Conservation (phyloP, 2,113 vertebrate species). For the Rostratula benghalensis region DNA sequence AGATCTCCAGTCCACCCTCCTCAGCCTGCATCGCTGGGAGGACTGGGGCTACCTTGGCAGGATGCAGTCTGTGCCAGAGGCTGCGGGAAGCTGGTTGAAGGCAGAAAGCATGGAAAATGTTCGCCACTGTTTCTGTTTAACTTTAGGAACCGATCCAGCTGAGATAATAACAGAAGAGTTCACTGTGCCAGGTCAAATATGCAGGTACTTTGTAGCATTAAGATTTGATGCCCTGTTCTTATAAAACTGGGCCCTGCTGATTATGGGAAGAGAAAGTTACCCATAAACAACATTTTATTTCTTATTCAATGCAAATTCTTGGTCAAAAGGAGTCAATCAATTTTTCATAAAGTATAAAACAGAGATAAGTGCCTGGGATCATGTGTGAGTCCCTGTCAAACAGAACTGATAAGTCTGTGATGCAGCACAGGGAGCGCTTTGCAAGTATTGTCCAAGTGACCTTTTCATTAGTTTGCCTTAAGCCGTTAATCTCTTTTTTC, state of each 20-base stretch:
- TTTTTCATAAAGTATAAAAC: constrained; percentile 75
- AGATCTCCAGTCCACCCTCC: background rate
- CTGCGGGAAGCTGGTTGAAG: background rate
- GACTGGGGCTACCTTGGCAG: background rate
- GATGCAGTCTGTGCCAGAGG: background rate
- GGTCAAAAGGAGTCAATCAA: constrained; percentile 71
- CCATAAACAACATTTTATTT: constrained; percentile 66
- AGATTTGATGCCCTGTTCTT: constrained; percentile 64
- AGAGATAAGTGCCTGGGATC: constrained; percentile 69
- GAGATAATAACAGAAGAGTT: constrained; percentile 67
- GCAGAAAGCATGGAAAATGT: constrained; percentile 58
- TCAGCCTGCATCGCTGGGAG: background rate
- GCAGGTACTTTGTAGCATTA: constrained; percentile 71
- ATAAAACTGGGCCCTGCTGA: constrained; percentile 48
- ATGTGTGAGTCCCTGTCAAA: constrained; percentile 65
- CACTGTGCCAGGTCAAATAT: constrained; percentile 66
- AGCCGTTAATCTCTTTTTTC: constrained; percentile 63
- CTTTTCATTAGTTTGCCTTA: constrained; percentile 65
- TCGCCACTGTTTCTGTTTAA: constrained; percentile 66
- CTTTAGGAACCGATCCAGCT: constrained; percentile 61
- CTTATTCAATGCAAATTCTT: constrained; percentile 56
- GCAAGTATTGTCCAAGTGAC: constrained; percentile 60
- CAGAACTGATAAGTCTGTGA: constrained; percentile 56
- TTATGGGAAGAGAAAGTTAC: constrained; percentile 60
- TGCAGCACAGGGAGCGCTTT: constrained; percentile 54